Percentiles rank a stretch among this genome's conserved stretches.
Conservation (phyloP, 2,888 invertebrate species). For the Philhelius pedissequus region DNA sequence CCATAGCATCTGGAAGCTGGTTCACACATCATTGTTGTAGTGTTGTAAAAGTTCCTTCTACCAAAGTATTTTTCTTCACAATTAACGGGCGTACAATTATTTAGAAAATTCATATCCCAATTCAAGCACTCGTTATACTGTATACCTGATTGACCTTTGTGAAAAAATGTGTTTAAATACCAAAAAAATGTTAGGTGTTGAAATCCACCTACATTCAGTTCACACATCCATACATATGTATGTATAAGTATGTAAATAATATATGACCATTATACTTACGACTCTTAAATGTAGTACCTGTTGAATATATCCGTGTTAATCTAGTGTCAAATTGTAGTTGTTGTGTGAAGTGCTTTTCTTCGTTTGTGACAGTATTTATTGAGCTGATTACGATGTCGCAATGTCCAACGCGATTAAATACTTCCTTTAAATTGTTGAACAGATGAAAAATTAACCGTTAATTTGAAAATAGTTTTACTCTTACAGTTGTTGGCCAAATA, state of each 20-base stretch:
- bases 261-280: constrained; percentile 61
- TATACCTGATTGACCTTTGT: constrained; percentile 55
- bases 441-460: not conserved
- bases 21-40: constrained; percentile 72
- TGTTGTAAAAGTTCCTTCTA: constrained; percentile 79
- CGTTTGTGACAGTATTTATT: constrained; percentile 69
- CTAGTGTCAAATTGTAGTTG: constrained; percentile 74
- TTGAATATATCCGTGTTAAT: constrained; percentile 72
- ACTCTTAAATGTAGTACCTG: constrained; percentile 68
- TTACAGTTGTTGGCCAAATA: constrained; percentile 76
- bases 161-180: not conserved
- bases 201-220: too few species aligned
- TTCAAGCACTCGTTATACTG: constrained; percentile 72
- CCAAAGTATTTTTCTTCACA: constrained; percentile 82
- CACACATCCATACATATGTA: too few species aligned
- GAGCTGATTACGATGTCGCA: constrained; percentile 73
- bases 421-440: constrained; percentile 69
- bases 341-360: constrained; percentile 67
- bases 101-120: constrained; percentile 79
- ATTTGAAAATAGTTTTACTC: not conserved
- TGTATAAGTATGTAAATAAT: too few species aligned
- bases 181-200: too few species aligned
- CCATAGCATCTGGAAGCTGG: constrained; percentile 52
- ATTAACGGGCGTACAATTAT: constrained; percentile 80
- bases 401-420: constrained; percentile 75